Percentiles rank a stretch among this genome's conserved stretches.
Conservation (phyloP, 2,797 vertebrate species). For the Siniperca undulata region DNA sequence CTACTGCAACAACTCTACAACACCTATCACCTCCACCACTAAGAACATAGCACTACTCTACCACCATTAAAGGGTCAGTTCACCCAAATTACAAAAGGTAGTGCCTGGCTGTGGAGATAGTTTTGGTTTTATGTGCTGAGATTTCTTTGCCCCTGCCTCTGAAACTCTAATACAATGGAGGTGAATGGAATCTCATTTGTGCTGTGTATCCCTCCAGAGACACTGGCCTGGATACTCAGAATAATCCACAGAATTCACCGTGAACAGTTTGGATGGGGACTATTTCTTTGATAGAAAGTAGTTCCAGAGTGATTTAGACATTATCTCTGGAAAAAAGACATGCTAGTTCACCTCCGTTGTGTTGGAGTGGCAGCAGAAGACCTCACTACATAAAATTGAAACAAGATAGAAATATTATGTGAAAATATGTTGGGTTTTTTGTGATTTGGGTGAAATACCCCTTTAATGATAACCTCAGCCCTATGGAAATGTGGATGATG, state of each 20-base stretch:
- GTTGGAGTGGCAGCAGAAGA: not conserved
- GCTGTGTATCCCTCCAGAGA: not conserved
- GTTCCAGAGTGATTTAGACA: not conserved
- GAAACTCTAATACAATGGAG: not conserved
- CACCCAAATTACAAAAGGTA: not conserved
- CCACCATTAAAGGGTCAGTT: not conserved
- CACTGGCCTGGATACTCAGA: not conserved
- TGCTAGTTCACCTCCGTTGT: not conserved
- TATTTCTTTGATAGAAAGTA: slow-evolving; percentile 7
- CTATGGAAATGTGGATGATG: not conserved
- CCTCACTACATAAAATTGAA: too few species aligned
- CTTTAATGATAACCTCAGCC: not conserved
- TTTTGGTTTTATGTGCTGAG: not conserved
- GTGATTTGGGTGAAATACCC: not conserved
- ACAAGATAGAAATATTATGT: not conserved
- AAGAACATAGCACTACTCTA: too few species aligned
- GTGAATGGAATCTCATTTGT: not conserved
- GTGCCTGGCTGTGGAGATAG: not conserved
- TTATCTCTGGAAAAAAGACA: not conserved
- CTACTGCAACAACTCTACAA: not conserved
- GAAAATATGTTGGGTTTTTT: not conserved
- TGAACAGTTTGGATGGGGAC: not conserved
- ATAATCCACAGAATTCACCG: too few species aligned
- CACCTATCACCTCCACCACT: not conserved
- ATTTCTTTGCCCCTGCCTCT: not conserved